Percentiles rank a stretch among this genome's conserved stretches.
Evolutionary conservation across 2,113 vertebrate species (phyloP).

Genomic region (Cyrtonyx montezumae): DNA sequence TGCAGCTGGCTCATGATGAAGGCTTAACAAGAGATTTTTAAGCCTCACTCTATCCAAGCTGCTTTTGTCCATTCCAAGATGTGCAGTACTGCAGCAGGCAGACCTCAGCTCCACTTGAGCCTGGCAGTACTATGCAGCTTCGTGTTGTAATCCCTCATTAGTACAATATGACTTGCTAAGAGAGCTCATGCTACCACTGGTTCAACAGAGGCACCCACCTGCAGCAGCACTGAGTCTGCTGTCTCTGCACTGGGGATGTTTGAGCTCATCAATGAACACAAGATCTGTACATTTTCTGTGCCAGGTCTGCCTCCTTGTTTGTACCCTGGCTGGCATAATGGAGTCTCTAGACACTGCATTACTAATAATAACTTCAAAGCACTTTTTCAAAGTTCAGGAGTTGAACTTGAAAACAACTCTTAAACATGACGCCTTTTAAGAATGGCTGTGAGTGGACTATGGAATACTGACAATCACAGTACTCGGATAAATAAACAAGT

Average conservation of each 20-base stretch:
- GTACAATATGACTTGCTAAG: rapidly evolving
- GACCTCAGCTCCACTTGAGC: not conserved
- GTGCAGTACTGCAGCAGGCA: not conserved
- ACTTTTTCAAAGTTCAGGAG: conserved; percentile 30
- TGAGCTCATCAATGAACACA: not conserved
- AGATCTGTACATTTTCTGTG: not conserved
- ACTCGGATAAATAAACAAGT: conserved; percentile 27
- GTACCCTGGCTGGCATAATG: conserved; percentile 6
- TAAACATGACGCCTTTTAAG: conserved; percentile 16
- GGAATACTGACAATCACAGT: conserved; percentile 33
- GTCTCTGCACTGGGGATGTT: not conserved
- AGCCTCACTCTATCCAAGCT: not conserved
- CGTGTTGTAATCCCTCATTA: not conserved
- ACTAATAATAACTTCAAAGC: conserved; percentile 51
- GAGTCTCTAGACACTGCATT: not conserved
- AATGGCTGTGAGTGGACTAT: conserved; percentile 10
- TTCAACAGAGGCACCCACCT: not conserved
- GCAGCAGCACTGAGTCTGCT: not conserved
- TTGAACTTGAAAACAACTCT: conserved; percentile 39
- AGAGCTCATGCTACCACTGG: not conserved
- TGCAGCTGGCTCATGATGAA: not conserved
- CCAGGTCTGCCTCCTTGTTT: not conserved
- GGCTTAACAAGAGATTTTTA: not conserved
- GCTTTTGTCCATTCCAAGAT: not conserved
- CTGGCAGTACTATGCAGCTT: not conserved